These are phyloP conservation scores for Eriocheir sinensis DNA, from an alignment of 1,140 invertebrate genomes.

Conservation along the genomic window DNA sequence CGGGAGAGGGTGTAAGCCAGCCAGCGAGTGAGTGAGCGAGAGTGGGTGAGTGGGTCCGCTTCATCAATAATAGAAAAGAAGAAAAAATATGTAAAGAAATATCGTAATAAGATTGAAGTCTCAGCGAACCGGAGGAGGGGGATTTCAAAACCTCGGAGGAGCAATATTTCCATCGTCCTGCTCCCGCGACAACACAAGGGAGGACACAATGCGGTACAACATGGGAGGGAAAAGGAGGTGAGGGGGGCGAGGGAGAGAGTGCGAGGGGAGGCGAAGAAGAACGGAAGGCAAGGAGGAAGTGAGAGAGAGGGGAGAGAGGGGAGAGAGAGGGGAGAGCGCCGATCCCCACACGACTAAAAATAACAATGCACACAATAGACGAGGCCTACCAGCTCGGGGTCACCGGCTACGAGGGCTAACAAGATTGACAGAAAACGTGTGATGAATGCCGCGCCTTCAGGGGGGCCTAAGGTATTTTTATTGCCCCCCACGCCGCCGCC, in stretches of 20 bases:
- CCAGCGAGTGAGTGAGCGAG: background rate
- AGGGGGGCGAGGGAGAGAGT: background rate
- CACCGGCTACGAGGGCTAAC: background rate
- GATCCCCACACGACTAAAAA: conserved; percentile 24
- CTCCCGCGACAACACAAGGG: background rate
- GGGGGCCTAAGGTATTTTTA: conserved; percentile 14
- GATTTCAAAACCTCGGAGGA: background rate
- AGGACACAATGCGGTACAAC: background rate
- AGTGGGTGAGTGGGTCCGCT: background rate
- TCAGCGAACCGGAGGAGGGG: background rate
- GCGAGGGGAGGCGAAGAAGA: background rate
- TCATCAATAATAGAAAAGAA: background rate
- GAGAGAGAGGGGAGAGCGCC: background rate
- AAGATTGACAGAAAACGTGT: conserved; percentile 52
- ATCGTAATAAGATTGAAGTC: background rate
- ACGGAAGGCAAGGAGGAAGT: background rate
- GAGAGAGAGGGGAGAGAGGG: background rate
- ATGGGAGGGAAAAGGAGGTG: background rate
- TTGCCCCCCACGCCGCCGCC: background rate
- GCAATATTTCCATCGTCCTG: background rate
- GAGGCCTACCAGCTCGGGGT: conserved; percentile 24
- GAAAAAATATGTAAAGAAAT: background rate
- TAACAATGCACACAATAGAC: conserved; percentile 3
- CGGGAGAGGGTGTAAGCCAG: background rate
- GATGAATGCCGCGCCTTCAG: background rate